These are phyloP conservation scores for Peucedramus taeniatus DNA, from an alignment of 2,113 vertebrate genomes.

Conservation along the genomic window DNA sequence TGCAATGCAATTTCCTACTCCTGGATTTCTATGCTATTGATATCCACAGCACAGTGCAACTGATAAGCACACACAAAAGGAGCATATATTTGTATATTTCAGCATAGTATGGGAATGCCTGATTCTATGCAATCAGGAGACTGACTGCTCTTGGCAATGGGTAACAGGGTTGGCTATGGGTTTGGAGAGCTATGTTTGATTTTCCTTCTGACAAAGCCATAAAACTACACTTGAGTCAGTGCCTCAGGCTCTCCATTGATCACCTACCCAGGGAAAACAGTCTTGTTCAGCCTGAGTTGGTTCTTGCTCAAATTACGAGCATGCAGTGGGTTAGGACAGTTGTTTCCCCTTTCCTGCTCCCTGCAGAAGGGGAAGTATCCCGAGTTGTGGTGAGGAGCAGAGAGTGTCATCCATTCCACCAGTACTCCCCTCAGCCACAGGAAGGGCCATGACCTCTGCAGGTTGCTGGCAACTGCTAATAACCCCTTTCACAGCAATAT, in stretches of 20 bases:
- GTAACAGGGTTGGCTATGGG: not conserved
- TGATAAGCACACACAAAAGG: not conserved
- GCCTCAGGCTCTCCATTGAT: not conserved
- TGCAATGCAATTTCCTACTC: not conserved
- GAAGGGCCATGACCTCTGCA: not conserved
- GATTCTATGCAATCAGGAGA: not conserved
- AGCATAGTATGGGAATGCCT: not conserved
- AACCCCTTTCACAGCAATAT: not conserved
- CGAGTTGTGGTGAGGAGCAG: rapidly evolving
- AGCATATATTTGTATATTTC: not conserved
- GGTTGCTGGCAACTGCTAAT: not conserved
- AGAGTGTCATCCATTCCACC: not conserved
- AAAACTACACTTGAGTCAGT: not conserved
- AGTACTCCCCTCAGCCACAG: not conserved
- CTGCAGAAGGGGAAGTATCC: not conserved
- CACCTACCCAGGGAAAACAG: not conserved
- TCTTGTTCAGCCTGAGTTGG: not conserved
- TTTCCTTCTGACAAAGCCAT: not conserved
- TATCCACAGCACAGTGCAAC: not conserved
- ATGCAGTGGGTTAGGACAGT: not conserved
- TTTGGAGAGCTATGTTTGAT: not conserved
- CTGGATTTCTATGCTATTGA: not conserved
- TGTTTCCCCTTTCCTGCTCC: not conserved
- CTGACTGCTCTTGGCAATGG: not conserved
- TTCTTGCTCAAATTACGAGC: not conserved